Percentiles rank a stretch among this genome's conserved stretches.
These are phyloP conservation scores for Vicugna pacos DNA, from an alignment of 2,113 vertebrate species.

Conservation along the genomic window DNA sequence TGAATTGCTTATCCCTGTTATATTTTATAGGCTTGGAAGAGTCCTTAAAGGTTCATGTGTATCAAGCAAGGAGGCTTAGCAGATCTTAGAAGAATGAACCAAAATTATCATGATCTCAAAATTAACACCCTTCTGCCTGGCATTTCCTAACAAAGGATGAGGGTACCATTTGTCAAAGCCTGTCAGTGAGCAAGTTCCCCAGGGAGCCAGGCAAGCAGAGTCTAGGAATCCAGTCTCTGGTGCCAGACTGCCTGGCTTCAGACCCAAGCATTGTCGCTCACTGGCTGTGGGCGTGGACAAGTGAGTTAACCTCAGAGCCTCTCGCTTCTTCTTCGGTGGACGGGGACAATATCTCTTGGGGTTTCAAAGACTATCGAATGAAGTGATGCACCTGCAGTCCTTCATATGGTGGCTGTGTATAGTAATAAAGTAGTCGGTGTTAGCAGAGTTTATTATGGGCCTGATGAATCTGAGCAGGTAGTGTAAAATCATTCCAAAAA, in stretches of 20 bases:
- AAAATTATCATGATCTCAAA: slow-evolving; percentile 59
- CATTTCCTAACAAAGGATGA: slow-evolving; percentile 47
- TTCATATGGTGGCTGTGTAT: neutral
- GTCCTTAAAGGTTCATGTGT: slow-evolving; percentile 14
- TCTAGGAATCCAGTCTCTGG: slow-evolving; percentile 47
- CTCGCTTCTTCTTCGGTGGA: slow-evolving; percentile 16
- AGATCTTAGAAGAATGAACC: slow-evolving; percentile 44
- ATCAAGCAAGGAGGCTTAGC: neutral
- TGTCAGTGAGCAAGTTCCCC: slow-evolving; percentile 25
- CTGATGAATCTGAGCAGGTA: neutral
- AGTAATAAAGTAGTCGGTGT: neutral
- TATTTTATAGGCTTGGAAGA: slow-evolving; percentile 21
- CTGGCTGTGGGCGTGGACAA: neutral
- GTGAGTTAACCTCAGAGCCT: slow-evolving; percentile 24
- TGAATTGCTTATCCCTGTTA: neutral
- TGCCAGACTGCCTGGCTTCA: slow-evolving; percentile 66
- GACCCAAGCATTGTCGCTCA: neutral
- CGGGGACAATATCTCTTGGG: neutral
- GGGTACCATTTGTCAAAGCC: slow-evolving; percentile 58
- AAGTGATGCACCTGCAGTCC: slow-evolving; percentile 14
- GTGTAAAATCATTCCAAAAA: neutral
- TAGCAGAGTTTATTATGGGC: slow-evolving; percentile 36
- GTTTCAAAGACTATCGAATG: slow-evolving; percentile 12
- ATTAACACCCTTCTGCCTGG: slow-evolving; percentile 55
- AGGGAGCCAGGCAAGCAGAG: neutral